Evolutionary conservation across 1,140 invertebrate genomes (phyloP), one percentile per base, ranked within the genome.

Genomic region (Cherax quadricarinatus): DNA sequence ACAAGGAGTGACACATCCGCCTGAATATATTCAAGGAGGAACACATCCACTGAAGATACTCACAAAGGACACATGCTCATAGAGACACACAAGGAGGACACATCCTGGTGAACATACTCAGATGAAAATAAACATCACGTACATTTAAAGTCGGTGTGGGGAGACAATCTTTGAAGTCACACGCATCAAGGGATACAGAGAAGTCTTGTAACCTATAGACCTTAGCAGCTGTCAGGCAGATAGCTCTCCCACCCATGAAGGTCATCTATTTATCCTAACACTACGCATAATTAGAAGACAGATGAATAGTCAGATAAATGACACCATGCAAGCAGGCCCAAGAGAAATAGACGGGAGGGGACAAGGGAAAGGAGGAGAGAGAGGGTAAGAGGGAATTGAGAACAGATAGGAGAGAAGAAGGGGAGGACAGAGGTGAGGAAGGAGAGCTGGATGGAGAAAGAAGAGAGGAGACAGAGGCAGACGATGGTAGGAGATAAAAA

Each of bases 221-320:
- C n/a, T 7, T 30, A 41, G 21, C 86, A 16, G 57, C 24, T 57
- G 9, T 21, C 51, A 88, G 73, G 80, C 75, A 78, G 53, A 78
- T 57, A 12, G 78, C 49, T 48, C 53, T 12, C 75, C 57, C 86
- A 2, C 30, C 30, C 30, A 41, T n/a, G 41, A 24, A 30, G 21
- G 73, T n/a, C 49, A 30, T 24, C 75, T 80, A 30, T 78, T 48
- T 57, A 48, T 57, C 70, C 51, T 75, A 85, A 85, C 62, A 85
- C 60, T 85, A 66, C 48, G 49, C 83, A 85, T 85, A 85, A 85
- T 85, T 85, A 85, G 83, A 30, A 48, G 83, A 70, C 70, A 85
- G 60, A 41, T 70, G 62, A 85, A 70, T 53, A 5, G 53, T 5
- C 21, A 84, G 60, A 85, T 75, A 75, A 24, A 75, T 75, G n/a